Evolutionary conservation across 2,888 invertebrate species (phyloP).

Genomic region (Lypha dubia): DNA sequence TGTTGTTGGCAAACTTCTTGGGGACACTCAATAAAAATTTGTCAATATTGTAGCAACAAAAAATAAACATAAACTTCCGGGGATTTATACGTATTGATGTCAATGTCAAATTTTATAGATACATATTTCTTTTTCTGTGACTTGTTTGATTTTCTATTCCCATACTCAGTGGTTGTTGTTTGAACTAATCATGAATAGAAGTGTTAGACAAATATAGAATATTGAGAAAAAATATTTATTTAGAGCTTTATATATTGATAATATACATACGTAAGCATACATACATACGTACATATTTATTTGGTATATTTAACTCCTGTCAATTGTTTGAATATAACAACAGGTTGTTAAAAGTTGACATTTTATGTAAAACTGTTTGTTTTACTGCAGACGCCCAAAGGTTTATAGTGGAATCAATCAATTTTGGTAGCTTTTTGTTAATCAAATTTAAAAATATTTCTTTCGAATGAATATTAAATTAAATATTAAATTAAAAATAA

Average conservation of each 20-base stretch:
- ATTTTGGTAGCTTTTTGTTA: background rate
- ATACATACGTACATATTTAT: background rate
- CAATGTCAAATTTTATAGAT: slow-evolving; percentile 47
- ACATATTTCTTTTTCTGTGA: background rate
- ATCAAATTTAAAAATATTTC: too few relatives aligned
- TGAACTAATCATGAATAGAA: slow-evolving; percentile 7
- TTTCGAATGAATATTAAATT: too few relatives aligned
- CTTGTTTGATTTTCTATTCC: slow-evolving; percentile 7
- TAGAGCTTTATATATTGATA: background rate
- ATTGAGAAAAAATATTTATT: slow-evolving; percentile 1
- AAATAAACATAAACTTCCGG: slow-evolving; percentile 51
- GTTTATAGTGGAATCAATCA: background rate
- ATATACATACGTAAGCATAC: too few relatives aligned
- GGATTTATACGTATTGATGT: slow-evolving; percentile 52
- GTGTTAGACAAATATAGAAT: slow-evolving; percentile 34
- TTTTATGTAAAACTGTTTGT: background rate
- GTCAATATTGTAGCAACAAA: slow-evolving; percentile 9
- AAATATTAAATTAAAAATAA: too few relatives aligned
- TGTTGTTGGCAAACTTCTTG: slow-evolving; percentile 3
- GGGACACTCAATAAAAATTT: slow-evolving; percentile 25
- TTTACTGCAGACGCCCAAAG: background rate
- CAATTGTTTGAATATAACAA: background rate
- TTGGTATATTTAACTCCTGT: background rate
- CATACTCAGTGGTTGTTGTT: background rate
- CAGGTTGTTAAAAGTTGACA: slow-evolving; percentile 3